Base-by-base conservation (phyloP, 2,797 vertebrate genomes). In the Hemitrygon akajei region DNA sequence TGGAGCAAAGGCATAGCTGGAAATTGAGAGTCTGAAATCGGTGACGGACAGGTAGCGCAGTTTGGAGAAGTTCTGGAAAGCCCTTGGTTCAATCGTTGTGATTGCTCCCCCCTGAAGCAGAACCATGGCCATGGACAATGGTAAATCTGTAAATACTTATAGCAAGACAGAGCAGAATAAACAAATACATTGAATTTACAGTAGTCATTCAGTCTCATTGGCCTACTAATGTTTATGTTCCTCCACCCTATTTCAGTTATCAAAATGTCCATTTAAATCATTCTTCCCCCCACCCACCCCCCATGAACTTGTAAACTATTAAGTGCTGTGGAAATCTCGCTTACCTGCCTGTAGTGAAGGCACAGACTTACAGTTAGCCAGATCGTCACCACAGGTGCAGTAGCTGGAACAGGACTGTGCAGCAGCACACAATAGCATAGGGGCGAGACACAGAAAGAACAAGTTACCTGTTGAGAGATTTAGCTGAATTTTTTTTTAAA, bases 1-100 rank as follows among this genome's bases (percentile, higher is more conserved):
- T 2, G 3, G 60, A 22, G 18, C 34, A 92, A 95, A 94, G 5
- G 93, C 89, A 10, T 91, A 14, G 93, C 94, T 81, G 0, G 20
- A 10, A 30, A 94, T 71, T 0, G 94, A 80, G 6, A 91, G 82
- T 60, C 94, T 6, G 76, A 94, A 94, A 7, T 94, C 81, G 0
- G 56, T 95, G 22, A 95, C 77, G 0, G 94, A 94, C 93, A 95
- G 47, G 40, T 94, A 94, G 30, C 92, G 87, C 27, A 95, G 94
- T 0, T 37, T 86, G 47, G 93, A 75, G 93, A 95, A 94, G 60
- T 94, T 94, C 7, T 69, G 40, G 37, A 95, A 95, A n/a, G 93
- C 87, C 20, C 40, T 71, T 0, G 94, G 40, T 1, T 93, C 93
- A 14, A 94, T 94, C 76, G 40, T 69, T 10, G 66, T 94, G 9